Percentiles rank a stretch among this genome's conserved stretches.
Evolutionary conservation across 2,113 vertebrate genomes (phyloP).

Genomic region (Thinocorus orbignyianus): DNA sequence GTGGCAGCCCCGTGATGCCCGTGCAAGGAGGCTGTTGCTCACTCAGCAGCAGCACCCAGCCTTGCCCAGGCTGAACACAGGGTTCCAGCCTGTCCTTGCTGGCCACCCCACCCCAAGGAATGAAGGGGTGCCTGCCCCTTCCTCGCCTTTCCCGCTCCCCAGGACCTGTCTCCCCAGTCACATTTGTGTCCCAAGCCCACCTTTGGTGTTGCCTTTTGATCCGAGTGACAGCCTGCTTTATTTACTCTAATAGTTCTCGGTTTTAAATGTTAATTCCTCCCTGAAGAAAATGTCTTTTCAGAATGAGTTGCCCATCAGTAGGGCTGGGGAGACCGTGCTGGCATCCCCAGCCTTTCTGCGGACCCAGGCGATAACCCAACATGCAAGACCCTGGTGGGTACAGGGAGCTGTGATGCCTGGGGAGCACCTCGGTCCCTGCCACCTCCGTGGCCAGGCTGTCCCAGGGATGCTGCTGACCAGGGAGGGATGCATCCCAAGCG

Average conservation of each 20-base stretch:
- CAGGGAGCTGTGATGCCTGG: not conserved
- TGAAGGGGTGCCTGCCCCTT: not conserved
- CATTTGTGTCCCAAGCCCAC: slow-evolving; percentile 8
- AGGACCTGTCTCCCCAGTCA: not conserved
- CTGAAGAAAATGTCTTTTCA: slow-evolving; percentile 64
- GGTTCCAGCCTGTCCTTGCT: not conserved
- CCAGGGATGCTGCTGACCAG: accelerated
- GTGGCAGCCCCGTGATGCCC: not conserved
- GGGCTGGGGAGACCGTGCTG: not conserved
- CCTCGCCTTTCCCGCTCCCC: not conserved
- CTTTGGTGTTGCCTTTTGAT: not conserved
- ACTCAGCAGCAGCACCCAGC: accelerated
- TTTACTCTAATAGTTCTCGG: slow-evolving; percentile 55
- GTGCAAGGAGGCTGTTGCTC: not conserved
- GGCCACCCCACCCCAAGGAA: not conserved
- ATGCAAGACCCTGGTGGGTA: not conserved
- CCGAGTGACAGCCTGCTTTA: slow-evolving; percentile 53
- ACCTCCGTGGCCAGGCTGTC: not conserved
- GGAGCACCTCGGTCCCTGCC: not conserved
- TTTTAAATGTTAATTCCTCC: slow-evolving; percentile 70
- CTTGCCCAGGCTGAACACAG: accelerated
- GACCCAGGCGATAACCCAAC: accelerated
- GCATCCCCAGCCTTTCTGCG: not conserved
- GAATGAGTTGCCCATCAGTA: slow-evolving; percentile 26
- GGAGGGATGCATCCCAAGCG: accelerated